Conservation (phyloP, 2,113 vertebrate genomes). For the Rousettus leschenaultii region DNA sequence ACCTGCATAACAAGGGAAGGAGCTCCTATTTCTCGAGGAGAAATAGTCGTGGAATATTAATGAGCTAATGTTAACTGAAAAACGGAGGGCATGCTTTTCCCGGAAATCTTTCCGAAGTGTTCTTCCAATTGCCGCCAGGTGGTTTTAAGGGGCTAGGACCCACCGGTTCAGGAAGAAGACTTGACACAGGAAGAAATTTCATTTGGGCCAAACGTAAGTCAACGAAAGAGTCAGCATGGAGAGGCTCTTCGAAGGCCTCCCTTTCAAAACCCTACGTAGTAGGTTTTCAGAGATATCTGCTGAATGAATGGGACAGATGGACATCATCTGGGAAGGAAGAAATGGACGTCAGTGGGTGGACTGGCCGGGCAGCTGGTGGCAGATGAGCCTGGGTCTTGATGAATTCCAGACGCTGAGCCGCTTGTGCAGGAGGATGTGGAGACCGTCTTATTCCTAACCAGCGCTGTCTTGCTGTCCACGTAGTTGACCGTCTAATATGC, state of each 20-base stretch:
- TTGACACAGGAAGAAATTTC: neutral
- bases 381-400: neutral
- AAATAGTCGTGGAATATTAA: conserved; percentile 1
- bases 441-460: neutral
- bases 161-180: neutral
- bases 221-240: neutral
- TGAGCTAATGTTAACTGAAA: neutral
- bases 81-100: neutral
- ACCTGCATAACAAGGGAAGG: neutral
- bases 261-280: neutral
- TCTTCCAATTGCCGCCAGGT: neutral
- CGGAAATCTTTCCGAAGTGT: neutral
- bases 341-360: neutral
- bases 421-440: neutral
- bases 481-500: neutral
- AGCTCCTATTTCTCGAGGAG: neutral
- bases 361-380: neutral
- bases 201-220: conserved; percentile 7
- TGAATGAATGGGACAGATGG: neutral
- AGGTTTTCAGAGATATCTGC: neutral
- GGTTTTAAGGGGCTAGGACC: neutral
- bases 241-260: neutral
- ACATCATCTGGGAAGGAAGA: neutral
- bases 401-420: neutral
- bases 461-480: neutral